These are phyloP conservation scores for Tachyglossus aculeatus DNA, from an alignment of 2,797 vertebrate genomes.

Conservation along the genomic window DNA sequence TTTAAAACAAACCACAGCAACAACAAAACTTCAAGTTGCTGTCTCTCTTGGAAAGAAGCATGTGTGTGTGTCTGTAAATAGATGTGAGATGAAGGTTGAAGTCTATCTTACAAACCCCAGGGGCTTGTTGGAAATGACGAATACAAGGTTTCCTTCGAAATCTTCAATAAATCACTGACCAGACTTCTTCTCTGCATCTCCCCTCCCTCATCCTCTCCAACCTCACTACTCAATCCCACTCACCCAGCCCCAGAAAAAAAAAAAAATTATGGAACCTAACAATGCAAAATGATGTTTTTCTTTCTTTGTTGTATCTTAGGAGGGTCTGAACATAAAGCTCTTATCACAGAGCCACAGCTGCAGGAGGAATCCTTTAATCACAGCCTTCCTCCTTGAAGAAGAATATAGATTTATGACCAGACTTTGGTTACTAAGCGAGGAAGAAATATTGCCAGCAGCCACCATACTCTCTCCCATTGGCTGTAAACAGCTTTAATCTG, in stretches of 20 bases:
- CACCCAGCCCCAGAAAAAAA: slow-evolving; percentile 36
- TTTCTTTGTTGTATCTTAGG: slow-evolving; percentile 57
- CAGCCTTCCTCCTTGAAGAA: slow-evolving; percentile 73
- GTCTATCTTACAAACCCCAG: slow-evolving; percentile 53
- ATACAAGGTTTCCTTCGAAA: slow-evolving; percentile 32
- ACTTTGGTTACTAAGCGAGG: slow-evolving; percentile 67
- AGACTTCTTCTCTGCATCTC: slow-evolving; percentile 43
- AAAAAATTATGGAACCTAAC: slow-evolving; percentile 61
- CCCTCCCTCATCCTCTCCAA: background rate
- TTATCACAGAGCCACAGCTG: slow-evolving; percentile 76
- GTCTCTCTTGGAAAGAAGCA: slow-evolving; percentile 14
- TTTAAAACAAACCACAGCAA: too few species aligned
- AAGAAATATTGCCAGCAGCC: slow-evolving; percentile 64
- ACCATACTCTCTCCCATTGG: slow-evolving; percentile 59
- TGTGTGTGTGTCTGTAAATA: background rate
- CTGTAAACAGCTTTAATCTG: slow-evolving; percentile 68
- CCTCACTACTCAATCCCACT: background rate
- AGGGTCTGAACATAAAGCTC: slow-evolving; percentile 68
- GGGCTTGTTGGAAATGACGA: slow-evolving; percentile 32
- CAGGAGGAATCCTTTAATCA: slow-evolving; percentile 74
- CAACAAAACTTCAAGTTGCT: slow-evolving; percentile 34
- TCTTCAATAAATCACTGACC: slow-evolving; percentile 47
- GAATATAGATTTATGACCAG: slow-evolving; percentile 70
- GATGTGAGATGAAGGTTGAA: background rate
- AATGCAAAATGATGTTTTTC: slow-evolving; percentile 61